Base-by-base conservation (phyloP, 2,888 invertebrate species). In the Timandra comae region DNA sequence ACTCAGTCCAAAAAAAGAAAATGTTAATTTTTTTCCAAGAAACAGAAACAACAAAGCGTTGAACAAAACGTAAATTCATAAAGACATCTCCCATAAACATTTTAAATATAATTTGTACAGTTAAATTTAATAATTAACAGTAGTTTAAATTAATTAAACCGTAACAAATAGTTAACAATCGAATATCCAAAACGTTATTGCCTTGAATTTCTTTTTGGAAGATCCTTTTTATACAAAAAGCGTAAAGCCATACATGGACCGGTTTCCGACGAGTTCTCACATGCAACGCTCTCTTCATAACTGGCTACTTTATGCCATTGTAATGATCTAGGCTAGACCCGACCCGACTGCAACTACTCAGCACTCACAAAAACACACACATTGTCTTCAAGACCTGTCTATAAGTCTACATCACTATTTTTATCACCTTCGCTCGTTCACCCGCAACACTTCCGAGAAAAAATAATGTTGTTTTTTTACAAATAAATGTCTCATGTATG, bases 261-360 rank as follows among this genome's bases (percentile, higher is more conserved):
- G 75, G 81, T 82, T 65, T 42, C 49, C 48, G 58, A 52, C 59
- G 52, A 58, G 69, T 73, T 75, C 71, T 67, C 73, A 70, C 70
- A 69, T 66, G 59, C 59, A n/a, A n/a, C n/a, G 60, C 63, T 52
- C 50, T 72, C 69, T 70, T 78, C 77, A 80, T 81, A 81, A 78
- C 81, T 74, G 77, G 75, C 74, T 72, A 75, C 72, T 80, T 78
- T 76, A 77, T 76, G 75, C 80, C 71, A 79, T 82, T 81, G 81
- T 82, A 78, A 79, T 75, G 76, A 74, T 74, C 80, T 80, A 73
- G 71, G 61, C 78, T 79, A 81, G 76, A 16, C n/a, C n/a, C n/a
- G 68, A 67, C 73, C 59, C 62, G 71, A 69, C 64, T 63, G 16
- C 63, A 60, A 47, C 38, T 38, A 22, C n/a, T n/a, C n/a, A n/a